Conservation (phyloP, 2,888 invertebrate species). For the Ditula angustiorana region DNA sequence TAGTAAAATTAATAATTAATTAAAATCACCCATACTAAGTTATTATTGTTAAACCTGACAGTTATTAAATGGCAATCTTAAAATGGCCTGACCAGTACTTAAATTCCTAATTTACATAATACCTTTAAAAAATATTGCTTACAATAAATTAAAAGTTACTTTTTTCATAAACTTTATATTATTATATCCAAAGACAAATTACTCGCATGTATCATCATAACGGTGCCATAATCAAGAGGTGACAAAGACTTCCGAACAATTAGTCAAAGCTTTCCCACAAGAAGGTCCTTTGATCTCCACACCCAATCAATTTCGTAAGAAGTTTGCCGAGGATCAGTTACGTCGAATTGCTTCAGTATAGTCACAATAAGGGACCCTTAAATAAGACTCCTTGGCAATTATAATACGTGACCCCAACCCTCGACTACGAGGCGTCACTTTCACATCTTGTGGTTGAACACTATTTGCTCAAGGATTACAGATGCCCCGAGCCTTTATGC, state of each 20-base stretch:
- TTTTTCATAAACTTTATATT: too few species aligned
- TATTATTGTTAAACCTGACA: neutral
- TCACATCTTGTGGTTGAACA: slow-evolving; percentile 64
- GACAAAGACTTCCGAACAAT: neutral
- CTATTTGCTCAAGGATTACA: slow-evolving; percentile 49
- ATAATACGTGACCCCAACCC: slow-evolving; percentile 57
- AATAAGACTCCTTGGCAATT: slow-evolving; percentile 59
- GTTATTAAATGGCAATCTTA: neutral
- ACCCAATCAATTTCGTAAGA: slow-evolving; percentile 18
- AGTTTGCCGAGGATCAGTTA: slow-evolving; percentile 12
- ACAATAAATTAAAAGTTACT: too few species aligned
- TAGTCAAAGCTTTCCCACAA: neutral
- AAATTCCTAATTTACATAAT: slow-evolving; percentile 1
- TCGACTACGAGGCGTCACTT: slow-evolving; percentile 59
- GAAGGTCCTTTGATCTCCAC: slow-evolving; percentile 13
- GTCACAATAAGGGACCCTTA: slow-evolving; percentile 56
- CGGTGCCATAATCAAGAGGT: neutral
- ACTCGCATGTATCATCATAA: neutral
- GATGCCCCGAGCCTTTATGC: slow-evolving; percentile 4
- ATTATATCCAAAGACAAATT: neutral
- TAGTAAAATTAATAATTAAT: too few species aligned
- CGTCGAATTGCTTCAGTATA: slow-evolving; percentile 2
- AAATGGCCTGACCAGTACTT: too few species aligned
- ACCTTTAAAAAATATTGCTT: too few species aligned
- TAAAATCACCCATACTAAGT: too few species aligned